Conservation (phyloP, 2,113 vertebrate genomes). For the Microtus ochrogaster region DNA sequence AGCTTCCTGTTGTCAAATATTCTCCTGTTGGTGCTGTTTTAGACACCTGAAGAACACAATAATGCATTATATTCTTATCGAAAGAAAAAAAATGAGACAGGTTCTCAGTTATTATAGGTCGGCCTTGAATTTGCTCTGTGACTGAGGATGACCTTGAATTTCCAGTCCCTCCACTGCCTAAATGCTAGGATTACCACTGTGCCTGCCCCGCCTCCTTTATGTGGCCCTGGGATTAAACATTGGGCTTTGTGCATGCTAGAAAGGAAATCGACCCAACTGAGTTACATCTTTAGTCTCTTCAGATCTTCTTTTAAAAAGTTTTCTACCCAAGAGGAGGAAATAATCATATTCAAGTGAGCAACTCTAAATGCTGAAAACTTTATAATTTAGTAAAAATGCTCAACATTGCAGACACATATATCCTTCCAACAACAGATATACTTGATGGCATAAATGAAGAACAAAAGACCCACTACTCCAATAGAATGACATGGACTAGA, state of each 20-base stretch:
- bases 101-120: background rate
- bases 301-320: background rate
- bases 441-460: background rate
- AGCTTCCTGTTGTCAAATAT: conserved; percentile 98
- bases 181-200: background rate
- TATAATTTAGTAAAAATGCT: conserved; percentile 49
- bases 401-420: background rate
- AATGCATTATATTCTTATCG: background rate
- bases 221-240: background rate
- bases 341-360: conserved; percentile 46
- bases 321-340: background rate
- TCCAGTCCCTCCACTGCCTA: background rate
- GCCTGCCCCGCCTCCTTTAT: background rate
- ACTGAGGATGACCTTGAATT: background rate
- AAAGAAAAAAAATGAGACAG: background rate
- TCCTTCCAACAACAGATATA: background rate
- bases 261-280: background rate
- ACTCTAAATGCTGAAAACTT: conserved; percentile 17
- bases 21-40: conserved; percentile 99
- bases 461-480: background rate
- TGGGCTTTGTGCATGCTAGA: background rate
- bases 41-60: conserved; percentile 90
- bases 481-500: background rate
- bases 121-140: background rate
- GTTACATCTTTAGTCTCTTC: background rate